Evolutionary conservation across 1,140 invertebrate genomes (phyloP).

Genomic region (Aphelenchoides besseyi): DNA sequence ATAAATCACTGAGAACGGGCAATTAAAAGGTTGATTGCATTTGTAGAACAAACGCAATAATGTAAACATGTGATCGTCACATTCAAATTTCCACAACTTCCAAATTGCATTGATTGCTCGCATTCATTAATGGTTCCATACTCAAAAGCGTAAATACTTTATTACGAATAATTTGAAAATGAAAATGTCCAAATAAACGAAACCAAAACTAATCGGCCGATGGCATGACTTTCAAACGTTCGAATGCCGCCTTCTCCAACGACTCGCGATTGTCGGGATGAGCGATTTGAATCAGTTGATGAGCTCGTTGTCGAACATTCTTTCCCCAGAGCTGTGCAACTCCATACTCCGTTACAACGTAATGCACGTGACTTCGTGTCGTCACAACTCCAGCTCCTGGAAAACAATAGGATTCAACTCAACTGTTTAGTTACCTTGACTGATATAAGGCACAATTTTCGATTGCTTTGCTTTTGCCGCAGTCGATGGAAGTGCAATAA

Average conservation of each 20-base stretch:
- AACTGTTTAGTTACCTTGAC: slow-evolving; percentile 64
- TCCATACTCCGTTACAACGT: slow-evolving; percentile 86
- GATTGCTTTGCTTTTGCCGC: slow-evolving; percentile 76
- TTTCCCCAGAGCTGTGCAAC: slow-evolving; percentile 86
- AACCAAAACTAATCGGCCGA: not conserved
- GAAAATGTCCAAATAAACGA: not conserved
- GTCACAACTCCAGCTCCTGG: slow-evolving; percentile 87
- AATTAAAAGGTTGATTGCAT: too few relatives aligned
- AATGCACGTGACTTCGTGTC: slow-evolving; percentile 78
- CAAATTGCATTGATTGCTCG: too few relatives aligned
- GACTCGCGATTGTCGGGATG: slow-evolving; percentile 81
- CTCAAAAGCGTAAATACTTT: not conserved
- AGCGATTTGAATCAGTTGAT: slow-evolving; percentile 82
- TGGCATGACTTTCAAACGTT: slow-evolving; percentile 65
- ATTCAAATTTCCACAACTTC: too few relatives aligned
- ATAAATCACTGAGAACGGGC: too few relatives aligned
- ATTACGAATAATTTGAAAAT: not conserved
- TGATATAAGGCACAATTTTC: slow-evolving; percentile 81
- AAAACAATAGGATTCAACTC: not conserved
- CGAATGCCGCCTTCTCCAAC: slow-evolving; percentile 82
- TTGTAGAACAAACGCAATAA: too few relatives aligned
- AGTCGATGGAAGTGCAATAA: slow-evolving; percentile 81
- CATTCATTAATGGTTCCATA: too few relatives aligned
- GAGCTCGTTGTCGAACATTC: slow-evolving; percentile 78
- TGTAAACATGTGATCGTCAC: too few relatives aligned